Base-by-base conservation (phyloP, 2,888 invertebrate species). In the Alsophila aescularia region DNA sequence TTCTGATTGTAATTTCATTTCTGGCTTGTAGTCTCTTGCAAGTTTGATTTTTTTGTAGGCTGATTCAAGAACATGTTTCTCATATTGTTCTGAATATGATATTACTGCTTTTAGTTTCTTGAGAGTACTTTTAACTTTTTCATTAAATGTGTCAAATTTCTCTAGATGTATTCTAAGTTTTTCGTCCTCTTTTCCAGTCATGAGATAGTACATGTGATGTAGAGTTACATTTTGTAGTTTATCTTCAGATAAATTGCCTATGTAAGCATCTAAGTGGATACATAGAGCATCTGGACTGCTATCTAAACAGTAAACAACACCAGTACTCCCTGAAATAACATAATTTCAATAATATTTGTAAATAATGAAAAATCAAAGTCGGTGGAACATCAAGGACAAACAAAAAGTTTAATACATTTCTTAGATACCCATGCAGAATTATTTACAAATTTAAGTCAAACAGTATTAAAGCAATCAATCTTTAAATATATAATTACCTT, bases 261-360 rank as follows among this genome's bases (percentile, higher is more conserved):
- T 52, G 52, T 76, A 64, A 2, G 73, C 64, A n/a, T 75, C 62
- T 2, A 83, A 50, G 47, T 79, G 81, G 15, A 52, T 57, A 39
- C 60, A 67, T 45, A 81, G 56, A 40, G 69, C 72, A 56, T 79
- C 81, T 13, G 84, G 82, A 58, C 84, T 83, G 58, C 81, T 78
- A 45, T 82, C 81, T 55, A 83, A 66, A 55, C 83, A 83, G 43
- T 69, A 78, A 0, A 83, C 72, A n/a, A 71, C 59, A 32, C 83
- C 83, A 32, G 66, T 52, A 29, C 71, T 66, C 56, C 83, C 83
- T 84, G n/a, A n/a, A n/a, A n/a, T n/a, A n/a, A n/a, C n/a, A n/a
- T n/a, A n/a, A n/a, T n/a, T n/a, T n/a, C n/a, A n/a, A n/a, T n/a
- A n/a, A n/a, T n/a, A n/a, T n/a, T n/a, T n/a, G n/a, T n/a, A n/a